Evolutionary conservation across 2,113 vertebrate genomes (phyloP).

Genomic region (Cryptomyrus ogoouensis): DNA sequence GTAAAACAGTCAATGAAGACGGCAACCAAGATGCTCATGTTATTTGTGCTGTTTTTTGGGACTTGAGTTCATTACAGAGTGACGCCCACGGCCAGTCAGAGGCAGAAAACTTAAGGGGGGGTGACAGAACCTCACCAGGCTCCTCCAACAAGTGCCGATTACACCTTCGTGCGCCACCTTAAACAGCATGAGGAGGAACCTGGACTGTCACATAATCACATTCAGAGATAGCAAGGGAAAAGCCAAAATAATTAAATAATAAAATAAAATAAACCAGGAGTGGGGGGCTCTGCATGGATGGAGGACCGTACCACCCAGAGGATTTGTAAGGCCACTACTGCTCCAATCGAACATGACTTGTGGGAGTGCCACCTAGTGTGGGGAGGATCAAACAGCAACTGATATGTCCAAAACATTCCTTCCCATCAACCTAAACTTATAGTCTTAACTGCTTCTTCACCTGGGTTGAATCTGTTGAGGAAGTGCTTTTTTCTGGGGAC

Average conservation of each 20-base stretch:
- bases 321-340: slow-evolving; percentile 89
- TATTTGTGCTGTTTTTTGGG: not conserved
- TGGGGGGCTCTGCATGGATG: slow-evolving; percentile 74
- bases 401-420: not conserved
- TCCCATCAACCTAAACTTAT: not conserved
- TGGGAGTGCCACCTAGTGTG: slow-evolving; percentile 72
- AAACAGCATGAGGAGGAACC: not conserved
- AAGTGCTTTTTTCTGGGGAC: slow-evolving; percentile 61
- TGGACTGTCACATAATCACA: slow-evolving; percentile 41
- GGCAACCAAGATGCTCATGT: not conserved
- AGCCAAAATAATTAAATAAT: not conserved
- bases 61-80: not conserved
- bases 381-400: not conserved
- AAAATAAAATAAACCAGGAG: slow-evolving; percentile 67
- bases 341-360: slow-evolving; percentile 86
- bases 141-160: not conserved
- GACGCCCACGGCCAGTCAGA: not conserved
- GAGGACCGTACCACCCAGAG: slow-evolving; percentile 93
- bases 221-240: slow-evolving; percentile 48
- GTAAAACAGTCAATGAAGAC: not conserved
- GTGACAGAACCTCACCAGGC: not conserved
- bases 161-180: not conserved
- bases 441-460: slow-evolving; percentile 51
- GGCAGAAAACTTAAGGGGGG: not conserved
- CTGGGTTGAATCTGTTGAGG: slow-evolving; percentile 67